Conservation (phyloP, 2,113 vertebrate species). For the Desmodus rotundus region DNA sequence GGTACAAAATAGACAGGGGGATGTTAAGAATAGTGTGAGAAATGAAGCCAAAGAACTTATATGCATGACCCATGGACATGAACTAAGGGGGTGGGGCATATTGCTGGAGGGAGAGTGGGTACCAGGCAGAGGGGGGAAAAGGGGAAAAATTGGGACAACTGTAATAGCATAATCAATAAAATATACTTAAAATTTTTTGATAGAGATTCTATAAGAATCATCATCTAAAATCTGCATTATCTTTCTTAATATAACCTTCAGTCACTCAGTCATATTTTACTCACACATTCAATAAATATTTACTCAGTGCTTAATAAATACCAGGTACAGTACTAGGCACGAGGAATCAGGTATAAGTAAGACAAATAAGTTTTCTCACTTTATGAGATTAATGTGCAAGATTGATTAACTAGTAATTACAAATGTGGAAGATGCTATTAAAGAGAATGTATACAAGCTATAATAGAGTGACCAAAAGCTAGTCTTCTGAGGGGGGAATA, state of each 20-base stretch:
- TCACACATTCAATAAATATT: background rate
- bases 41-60: too few relatives aligned
- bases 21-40: too few relatives aligned
- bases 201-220: background rate
- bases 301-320: background rate
- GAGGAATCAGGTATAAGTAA: background rate
- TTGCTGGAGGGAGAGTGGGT: too few relatives aligned
- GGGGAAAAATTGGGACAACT: too few relatives aligned
- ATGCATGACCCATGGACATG: too few relatives aligned
- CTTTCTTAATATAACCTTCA: background rate
- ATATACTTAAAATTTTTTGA: background rate
- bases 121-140: too few relatives aligned
- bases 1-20: too few relatives aligned
- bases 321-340: rapidly evolving
- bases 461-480: background rate
- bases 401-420: background rate
- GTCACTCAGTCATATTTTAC: background rate
- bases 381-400: background rate
- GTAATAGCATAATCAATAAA: too few relatives aligned
- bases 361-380: background rate
- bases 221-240: background rate
- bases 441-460: background rate
- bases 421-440: background rate
- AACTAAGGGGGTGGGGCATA: too few relatives aligned
- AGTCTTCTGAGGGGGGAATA: background rate